Evolutionary conservation across 2,113 vertebrate genomes (phyloP).

Genomic region (Centropus unirufus): DNA sequence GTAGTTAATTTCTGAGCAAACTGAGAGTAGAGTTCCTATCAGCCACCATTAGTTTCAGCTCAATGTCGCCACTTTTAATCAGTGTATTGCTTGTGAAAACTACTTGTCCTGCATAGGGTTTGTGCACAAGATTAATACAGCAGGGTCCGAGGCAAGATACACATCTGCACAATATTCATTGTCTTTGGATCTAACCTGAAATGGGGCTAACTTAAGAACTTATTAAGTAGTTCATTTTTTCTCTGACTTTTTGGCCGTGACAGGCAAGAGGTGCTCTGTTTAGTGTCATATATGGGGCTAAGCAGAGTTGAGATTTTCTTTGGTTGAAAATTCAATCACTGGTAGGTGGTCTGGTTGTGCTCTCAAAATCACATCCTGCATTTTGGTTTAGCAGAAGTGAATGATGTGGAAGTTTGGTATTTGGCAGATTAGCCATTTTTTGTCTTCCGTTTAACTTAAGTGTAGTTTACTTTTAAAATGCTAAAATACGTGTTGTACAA

Average conservation of each 20-base stretch:
- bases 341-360: background rate
- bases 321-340: background rate
- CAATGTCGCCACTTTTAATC: background rate
- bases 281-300: background rate
- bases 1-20: background rate
- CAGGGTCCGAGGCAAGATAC: background rate
- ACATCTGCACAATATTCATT: background rate
- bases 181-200: background rate
- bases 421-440: background rate
- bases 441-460: background rate
- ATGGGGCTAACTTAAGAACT: background rate
- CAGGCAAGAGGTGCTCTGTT: background rate
- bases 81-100: background rate
- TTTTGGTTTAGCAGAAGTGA: background rate
- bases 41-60: background rate
- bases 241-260: rapidly evolving
- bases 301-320: background rate
- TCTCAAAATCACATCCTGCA: background rate
- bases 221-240: background rate
- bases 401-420: background rate
- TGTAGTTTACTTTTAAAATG: background rate
- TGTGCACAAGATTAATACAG: background rate
- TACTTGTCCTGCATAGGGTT: background rate
- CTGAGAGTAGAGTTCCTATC: background rate
- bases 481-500: background rate